Percentiles rank a stretch among this genome's conserved stretches.
phyloP scores from a whole-genome alignment of 2,888 invertebrate species.

The Hypena proboscidalis region DNA sequence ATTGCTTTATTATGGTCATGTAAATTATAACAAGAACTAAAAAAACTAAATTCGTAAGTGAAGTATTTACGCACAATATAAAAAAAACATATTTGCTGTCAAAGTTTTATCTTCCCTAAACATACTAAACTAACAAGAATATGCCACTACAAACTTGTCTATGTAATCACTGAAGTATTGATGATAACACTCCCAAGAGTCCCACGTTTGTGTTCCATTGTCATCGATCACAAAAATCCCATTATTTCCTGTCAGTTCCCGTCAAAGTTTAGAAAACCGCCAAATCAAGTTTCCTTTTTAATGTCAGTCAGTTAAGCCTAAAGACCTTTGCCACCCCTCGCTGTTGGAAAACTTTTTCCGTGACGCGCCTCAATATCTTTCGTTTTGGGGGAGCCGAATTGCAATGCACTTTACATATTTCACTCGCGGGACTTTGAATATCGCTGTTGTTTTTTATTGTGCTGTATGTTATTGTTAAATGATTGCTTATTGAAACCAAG shows the following conservation, averaged over 20 bases:
- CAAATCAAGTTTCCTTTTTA: conserved; percentile 39
- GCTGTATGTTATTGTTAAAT: conserved; percentile 1
- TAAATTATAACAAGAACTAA: too few relatives aligned
- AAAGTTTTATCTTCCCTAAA: neutral
- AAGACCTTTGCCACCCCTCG: conserved; percentile 13
- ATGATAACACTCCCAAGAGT: too few relatives aligned
- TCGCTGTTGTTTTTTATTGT: conserved; percentile 22
- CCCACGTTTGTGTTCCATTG: neutral
- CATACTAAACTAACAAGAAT: too few relatives aligned
- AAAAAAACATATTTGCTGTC: too few relatives aligned
- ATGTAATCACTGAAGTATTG: too few relatives aligned
- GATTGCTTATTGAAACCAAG: conserved; percentile 17
- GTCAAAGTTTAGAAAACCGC: conserved; percentile 36
- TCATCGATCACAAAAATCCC: neutral
- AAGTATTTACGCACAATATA: too few relatives aligned
- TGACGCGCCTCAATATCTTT: conserved; percentile 33
- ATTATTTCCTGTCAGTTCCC: conserved; percentile 10
- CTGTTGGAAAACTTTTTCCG: conserved; percentile 34
- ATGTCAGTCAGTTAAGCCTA: conserved; percentile 34
- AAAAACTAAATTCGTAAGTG: too few relatives aligned
- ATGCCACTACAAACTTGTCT: too few relatives aligned
- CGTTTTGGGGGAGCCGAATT: conserved; percentile 40
- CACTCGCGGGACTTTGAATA: conserved; percentile 26
- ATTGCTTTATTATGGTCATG: too few relatives aligned
- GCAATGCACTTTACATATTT: conserved; percentile 46